Percentiles rank a stretch among this genome's conserved stretches.
These are phyloP conservation scores for Caenorhabditis brenneri DNA, from an alignment of 1,140 invertebrate genomes.

Conservation along the genomic window DNA sequence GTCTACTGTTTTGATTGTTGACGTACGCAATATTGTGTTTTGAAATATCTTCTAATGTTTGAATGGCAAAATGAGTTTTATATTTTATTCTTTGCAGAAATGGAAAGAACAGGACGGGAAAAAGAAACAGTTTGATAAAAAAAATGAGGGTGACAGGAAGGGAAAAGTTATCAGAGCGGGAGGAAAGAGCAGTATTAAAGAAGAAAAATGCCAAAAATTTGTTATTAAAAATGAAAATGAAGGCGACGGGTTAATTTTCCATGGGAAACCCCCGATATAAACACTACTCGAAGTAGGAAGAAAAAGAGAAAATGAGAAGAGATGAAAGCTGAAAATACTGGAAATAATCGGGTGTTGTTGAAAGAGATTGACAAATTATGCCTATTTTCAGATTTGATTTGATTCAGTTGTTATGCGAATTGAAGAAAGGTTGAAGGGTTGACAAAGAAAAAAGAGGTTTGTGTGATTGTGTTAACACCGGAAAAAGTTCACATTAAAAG, in stretches of 20 bases:
- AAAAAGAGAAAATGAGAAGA: not conserved
- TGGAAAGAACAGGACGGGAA: not conserved
- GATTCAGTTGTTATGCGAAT: not conserved
- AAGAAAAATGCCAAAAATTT: slow-evolving; percentile 29
- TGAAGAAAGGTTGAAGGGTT: not conserved
- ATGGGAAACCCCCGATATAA: slow-evolving; percentile 4
- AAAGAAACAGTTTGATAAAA: not conserved
- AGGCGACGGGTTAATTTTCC: slow-evolving; percentile 10
- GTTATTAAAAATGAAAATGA: not conserved
- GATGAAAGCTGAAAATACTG: slow-evolving; percentile 44
- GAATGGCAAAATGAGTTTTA: not conserved
- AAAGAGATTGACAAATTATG: slow-evolving; percentile 38
- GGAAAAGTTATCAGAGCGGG: not conserved
- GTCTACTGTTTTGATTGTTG: not conserved
- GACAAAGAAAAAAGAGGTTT: not conserved
- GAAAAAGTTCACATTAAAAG: slow-evolving; percentile 3
- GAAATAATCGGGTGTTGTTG: not conserved
- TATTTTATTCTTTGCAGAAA: not conserved
- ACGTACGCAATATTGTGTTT: not conserved
- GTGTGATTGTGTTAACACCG: not conserved
- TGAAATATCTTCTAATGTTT: not conserved
- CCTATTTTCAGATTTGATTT: slow-evolving; percentile 31
- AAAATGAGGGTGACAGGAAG: not conserved
- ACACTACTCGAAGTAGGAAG: slow-evolving; percentile 13
- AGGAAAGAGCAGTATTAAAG: not conserved